A percentile compares a stretch with the other conserved stretches of the same genome.
These are phyloP conservation scores for Rhinoraja longicauda DNA, from an alignment of 2,797 vertebrate genomes.

Conservation along the genomic window DNA sequence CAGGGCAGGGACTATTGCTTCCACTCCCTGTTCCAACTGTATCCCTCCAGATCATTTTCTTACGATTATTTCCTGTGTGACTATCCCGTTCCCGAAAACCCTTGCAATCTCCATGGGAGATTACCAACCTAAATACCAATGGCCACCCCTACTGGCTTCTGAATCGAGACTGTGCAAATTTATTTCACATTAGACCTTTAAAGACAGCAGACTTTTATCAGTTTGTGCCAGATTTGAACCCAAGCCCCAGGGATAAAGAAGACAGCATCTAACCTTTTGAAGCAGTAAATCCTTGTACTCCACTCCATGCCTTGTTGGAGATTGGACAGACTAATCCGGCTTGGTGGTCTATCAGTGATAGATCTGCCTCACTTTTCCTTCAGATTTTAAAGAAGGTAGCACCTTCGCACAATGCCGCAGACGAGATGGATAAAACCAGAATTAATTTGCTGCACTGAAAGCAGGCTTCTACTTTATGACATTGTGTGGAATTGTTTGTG, in stretches of 20 bases:
- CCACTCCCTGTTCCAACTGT: neutral
- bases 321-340: neutral
- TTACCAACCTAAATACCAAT: neutral
- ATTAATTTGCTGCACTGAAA: neutral
- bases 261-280: neutral
- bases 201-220: conserved; percentile 21
- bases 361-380: neutral
- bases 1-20: neutral
- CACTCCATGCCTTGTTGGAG: neutral
- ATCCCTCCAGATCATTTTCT: neutral
- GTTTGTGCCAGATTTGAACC: conserved; percentile 29
- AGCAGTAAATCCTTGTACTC: conserved; percentile 19
- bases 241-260: conserved; percentile 1
- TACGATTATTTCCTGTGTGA: neutral
- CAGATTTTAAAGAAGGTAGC: conserved; percentile 1
- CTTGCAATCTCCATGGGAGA: neutral
- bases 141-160: neutral
- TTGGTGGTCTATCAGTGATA: neutral
- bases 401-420: neutral
- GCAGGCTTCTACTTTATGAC: neutral
- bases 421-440: neutral
- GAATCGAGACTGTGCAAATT: neutral
- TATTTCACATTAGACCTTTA: neutral
- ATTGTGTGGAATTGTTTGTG: neutral
- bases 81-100: neutral